Base-by-base conservation (phyloP, 2,113 vertebrate species). In the Etia nguti region DNA sequence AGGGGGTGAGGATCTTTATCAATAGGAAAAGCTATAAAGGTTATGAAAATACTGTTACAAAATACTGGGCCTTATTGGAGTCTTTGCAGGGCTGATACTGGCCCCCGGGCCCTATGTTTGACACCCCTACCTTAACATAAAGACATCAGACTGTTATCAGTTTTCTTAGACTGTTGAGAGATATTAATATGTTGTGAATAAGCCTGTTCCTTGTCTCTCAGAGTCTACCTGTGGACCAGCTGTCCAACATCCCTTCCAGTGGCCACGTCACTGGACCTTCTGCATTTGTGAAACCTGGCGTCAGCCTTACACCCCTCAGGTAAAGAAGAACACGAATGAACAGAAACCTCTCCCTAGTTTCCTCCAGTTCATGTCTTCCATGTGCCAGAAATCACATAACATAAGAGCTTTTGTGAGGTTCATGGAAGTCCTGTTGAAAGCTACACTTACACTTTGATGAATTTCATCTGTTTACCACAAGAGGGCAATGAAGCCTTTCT, bases 181-280 rank as follows among this genome's bases (percentile, higher is more conserved):
- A 77, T 48, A 50, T 77, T 77, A 31, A 50, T 31, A 48, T 20
- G 70, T 18, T 77, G 43, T 31, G 24, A 50, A 31, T 50, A n/a
- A 31, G 10, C 31, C 54, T 56, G 36, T 89, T 24, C 29, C 88
- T 81, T 57, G 9, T 3, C 81, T 93, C 59, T 81, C 93, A 97
- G 97, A 96, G 80, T 95, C 89, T 86, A 50, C 91, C 96, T 87
- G 95, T 92, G 88, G 93, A 95, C 83, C 96, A 95, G 87, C 96
- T 20, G 48, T 10, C 3, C 10, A 31, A 11, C 70, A 2, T 31
- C 15, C 41, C 41, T 29, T 46, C 24, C 10, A 9, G 70, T 2
- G 43, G 6, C 24, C 10, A 1, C 24, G 2, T 3, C 24, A 1
- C 2, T 0, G 1, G 16, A 24, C 36, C 38, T 85, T 52, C 22